Percentiles rank a stretch among this genome's conserved stretches.
phyloP scores from a whole-genome alignment of 2,113 vertebrate species.

The Chaetops frenatus region DNA sequence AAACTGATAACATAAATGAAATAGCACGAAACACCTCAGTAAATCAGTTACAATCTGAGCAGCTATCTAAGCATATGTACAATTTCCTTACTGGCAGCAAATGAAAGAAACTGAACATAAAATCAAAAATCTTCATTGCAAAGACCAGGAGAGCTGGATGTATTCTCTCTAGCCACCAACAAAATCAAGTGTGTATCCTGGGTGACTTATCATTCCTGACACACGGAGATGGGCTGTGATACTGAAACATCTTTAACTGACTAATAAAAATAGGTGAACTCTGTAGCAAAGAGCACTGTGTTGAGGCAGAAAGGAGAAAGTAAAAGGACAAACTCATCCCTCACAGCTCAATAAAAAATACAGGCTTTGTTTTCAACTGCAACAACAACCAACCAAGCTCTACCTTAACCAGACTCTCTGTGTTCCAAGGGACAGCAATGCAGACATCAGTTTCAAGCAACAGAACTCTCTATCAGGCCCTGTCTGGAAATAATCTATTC shows the following conservation, averaged over 20 bases:
- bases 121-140: conserved; percentile 7
- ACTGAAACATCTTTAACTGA: neutral
- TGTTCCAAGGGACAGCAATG: neutral
- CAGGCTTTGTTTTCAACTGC: neutral
- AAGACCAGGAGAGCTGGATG: neutral
- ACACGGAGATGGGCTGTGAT: neutral
- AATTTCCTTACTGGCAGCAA: conserved; percentile 9
- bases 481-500: neutral
- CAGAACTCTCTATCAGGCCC: neutral
- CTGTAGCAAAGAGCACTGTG: neutral
- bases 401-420: neutral
- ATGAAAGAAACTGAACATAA: conserved; percentile 20
- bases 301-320: neutral
- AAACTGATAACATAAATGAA: conserved; percentile 1
- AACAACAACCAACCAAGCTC: neutral
- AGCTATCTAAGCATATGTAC: neutral
- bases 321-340: neutral
- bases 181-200: neutral
- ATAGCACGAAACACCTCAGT: neutral
- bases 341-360: neutral
- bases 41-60: conserved; percentile 14
- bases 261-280: neutral
- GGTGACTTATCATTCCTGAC: neutral
- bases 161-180: neutral
- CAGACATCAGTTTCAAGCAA: neutral